Evolutionary conservation across 2,888 invertebrate species (phyloP).

Genomic region (Mellilla xanthometata): DNA sequence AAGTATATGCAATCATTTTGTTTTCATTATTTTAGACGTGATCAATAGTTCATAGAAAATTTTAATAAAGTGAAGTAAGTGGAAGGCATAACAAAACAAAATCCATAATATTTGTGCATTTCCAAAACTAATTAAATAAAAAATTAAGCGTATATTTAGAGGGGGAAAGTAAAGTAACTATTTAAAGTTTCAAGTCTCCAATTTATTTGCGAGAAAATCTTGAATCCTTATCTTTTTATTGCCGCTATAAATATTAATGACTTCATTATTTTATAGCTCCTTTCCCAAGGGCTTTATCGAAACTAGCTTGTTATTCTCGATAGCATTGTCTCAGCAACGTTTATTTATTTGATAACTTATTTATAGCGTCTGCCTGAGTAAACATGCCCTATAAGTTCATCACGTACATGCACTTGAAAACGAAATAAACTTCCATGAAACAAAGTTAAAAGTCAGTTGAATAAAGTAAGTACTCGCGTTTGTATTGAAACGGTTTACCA

Average conservation of each 20-base stretch:
- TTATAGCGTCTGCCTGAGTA: constrained; percentile 1
- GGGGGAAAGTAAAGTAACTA: neutral
- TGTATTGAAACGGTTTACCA: too few relatives aligned
- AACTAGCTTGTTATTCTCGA: constrained; percentile 2
- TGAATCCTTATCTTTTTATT: neutral
- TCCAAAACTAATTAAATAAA: too few relatives aligned
- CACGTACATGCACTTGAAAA: constrained; percentile 8
- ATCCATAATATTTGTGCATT: too few relatives aligned
- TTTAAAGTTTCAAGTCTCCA: neutral
- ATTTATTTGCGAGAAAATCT: neutral
- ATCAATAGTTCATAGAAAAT: too few relatives aligned
- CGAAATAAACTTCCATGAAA: constrained; percentile 1
- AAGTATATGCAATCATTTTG: too few relatives aligned
- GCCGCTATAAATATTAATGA: constrained; percentile 4
- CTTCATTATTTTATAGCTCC: constrained; percentile 3
- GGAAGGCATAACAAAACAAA: too few relatives aligned
- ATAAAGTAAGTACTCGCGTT: too few relatives aligned
- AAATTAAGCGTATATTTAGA: too few relatives aligned
- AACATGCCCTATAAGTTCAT: constrained; percentile 1
- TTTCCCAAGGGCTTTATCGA: neutral
- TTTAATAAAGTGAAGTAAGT: too few relatives aligned
- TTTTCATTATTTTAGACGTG: too few relatives aligned
- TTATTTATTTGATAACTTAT: constrained; percentile 12
- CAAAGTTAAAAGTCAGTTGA: neutral
- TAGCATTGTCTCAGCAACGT: constrained; percentile 6